A percentile compares a stretch with the other conserved stretches of the same genome.
phyloP scores from a whole-genome alignment of 1,140 invertebrate species.

The Diabrotica undecimpunctata region DNA sequence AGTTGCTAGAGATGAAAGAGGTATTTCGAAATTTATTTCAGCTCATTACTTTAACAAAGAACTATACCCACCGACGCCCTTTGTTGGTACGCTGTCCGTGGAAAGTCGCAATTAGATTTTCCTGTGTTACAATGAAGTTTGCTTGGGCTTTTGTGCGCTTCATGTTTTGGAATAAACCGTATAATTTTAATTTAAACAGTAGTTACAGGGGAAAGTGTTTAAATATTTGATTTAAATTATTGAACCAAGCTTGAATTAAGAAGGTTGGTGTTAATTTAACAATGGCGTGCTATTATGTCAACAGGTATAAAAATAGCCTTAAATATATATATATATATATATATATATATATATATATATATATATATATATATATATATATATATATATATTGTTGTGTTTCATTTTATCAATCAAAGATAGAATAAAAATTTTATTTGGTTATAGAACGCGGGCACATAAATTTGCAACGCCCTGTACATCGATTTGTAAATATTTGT shows the following conservation, averaged over 20 bases:
- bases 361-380: too few species aligned
- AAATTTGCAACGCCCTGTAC: too few species aligned
- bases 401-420: too few species aligned
- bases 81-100: neutral
- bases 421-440: too few species aligned
- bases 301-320: too few species aligned
- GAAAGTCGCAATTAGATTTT: neutral
- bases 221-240: neutral
- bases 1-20: too few species aligned
- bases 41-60: slow-evolving; percentile 2
- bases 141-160: neutral
- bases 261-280: neutral
- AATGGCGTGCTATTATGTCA: neutral
- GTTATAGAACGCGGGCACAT: too few species aligned
- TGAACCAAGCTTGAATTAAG: neutral
- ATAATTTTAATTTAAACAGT: slow-evolving; percentile 1
- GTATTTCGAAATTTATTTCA: neutral
- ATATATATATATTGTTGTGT: too few species aligned
- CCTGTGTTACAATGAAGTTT: neutral
- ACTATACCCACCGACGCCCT: neutral
- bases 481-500: too few species aligned
- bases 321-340: too few species aligned
- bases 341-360: too few species aligned
- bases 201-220: neutral
- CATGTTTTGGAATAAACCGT: neutral